phyloP scores from a whole-genome alignment of 2,797 vertebrate species.

The Poeciliopsis turneri region DNA sequence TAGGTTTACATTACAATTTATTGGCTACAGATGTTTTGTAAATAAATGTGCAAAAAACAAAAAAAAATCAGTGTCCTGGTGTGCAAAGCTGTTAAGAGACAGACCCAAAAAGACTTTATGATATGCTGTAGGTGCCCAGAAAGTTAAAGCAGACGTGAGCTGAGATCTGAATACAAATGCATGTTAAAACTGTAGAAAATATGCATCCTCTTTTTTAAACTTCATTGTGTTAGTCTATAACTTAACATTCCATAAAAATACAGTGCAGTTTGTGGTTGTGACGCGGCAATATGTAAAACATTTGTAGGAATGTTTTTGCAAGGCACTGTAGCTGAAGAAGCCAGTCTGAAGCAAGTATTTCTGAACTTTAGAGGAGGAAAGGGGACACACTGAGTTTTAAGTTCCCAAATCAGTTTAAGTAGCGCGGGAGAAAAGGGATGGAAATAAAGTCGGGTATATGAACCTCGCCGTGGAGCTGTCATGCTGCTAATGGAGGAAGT shows the following conservation, averaged over 20 bases:
- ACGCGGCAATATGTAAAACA: neutral
- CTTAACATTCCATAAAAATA: neutral
- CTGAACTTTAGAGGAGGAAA: slow-evolving; percentile 47
- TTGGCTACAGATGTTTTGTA: neutral
- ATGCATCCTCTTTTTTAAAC: neutral
- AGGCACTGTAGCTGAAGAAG: slow-evolving; percentile 25
- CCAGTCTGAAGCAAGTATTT: slow-evolving; percentile 40
- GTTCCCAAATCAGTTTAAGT: slow-evolving; percentile 37
- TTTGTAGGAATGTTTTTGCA: neutral
- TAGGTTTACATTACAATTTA: too few species aligned
- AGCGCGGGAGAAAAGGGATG: slow-evolving; percentile 63
- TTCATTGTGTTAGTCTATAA: neutral
- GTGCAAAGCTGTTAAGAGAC: neutral
- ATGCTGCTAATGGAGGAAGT: slow-evolving; percentile 76
- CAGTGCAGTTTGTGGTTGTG: neutral
- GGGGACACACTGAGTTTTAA: slow-evolving; percentile 33
- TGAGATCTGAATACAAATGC: neutral
- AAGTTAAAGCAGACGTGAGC: neutral
- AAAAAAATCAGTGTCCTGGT: neutral
- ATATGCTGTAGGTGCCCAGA: neutral
- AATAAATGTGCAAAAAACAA: neutral
- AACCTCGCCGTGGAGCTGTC: slow-evolving; percentile 75
- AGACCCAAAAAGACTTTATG: neutral
- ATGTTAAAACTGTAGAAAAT: neutral
- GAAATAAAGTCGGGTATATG: slow-evolving; percentile 63